Percentiles rank a stretch among this genome's conserved stretches.
phyloP scores from a whole-genome alignment of 2,113 vertebrate species.

The Macrotus californicus region DNA sequence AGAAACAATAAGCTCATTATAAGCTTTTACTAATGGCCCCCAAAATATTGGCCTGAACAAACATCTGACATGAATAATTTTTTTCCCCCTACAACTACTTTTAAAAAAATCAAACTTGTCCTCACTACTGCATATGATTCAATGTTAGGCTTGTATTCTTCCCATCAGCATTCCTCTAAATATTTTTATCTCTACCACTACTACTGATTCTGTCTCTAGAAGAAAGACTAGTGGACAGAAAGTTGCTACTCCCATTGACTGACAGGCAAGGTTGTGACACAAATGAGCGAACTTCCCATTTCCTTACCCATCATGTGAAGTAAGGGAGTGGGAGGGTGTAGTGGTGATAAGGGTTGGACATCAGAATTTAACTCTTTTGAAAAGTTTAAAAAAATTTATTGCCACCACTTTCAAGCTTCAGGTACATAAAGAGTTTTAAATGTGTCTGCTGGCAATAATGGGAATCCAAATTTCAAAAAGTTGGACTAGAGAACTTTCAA shows the following conservation, averaged over 20 bases:
- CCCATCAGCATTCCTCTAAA: neutral
- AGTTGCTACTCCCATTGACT: neutral
- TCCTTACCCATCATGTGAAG: neutral
- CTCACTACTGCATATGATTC: neutral
- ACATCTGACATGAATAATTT: neutral
- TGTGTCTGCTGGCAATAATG: neutral
- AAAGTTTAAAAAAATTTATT: neutral
- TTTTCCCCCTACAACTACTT: neutral
- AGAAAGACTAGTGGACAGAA: neutral
- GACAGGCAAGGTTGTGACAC: neutral
- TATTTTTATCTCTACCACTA: neutral
- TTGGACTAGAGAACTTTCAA: neutral
- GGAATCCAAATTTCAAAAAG: neutral
- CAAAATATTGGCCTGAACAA: neutral
- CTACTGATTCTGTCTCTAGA: neutral
- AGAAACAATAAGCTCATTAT: neutral
- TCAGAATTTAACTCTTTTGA: neutral
- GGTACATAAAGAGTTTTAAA: neutral
- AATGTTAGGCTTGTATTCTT: neutral
- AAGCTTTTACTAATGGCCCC: rapidly evolving
- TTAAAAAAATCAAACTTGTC: neutral
- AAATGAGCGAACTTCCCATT: neutral
- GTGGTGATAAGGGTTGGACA: neutral
- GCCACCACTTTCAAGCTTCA: neutral
- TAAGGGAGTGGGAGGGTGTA: rapidly evolving